Percentiles rank a stretch among this genome's conserved stretches.
Evolutionary conservation across 2,888 invertebrate species (phyloP).

Genomic region (Pyrgus malvae): DNA sequence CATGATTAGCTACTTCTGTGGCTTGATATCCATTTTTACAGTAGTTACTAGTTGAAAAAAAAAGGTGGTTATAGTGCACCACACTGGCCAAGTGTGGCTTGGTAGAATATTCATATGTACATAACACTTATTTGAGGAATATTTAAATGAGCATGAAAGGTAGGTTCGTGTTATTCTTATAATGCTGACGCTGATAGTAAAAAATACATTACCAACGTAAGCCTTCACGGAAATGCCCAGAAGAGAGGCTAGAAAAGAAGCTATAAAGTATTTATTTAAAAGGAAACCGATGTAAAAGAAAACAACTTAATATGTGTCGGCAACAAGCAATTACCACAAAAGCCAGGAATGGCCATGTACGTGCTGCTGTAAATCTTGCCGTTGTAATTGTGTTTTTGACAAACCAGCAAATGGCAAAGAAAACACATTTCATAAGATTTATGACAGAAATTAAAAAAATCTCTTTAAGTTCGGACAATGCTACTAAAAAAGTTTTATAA

Average conservation of each 20-base stretch:
- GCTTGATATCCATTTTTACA: no score
- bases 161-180: no score
- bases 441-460: constrained; percentile 9
- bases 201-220: no score
- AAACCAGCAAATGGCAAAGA: constrained; percentile 17
- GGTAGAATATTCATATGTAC: no score
- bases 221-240: not conserved
- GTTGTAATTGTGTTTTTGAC: constrained; percentile 26
- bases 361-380: constrained; percentile 23
- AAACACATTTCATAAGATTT: constrained; percentile 16
- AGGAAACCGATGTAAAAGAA: constrained; percentile 50
- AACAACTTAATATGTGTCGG: constrained; percentile 54
- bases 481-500: no score
- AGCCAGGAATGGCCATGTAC: constrained; percentile 22
- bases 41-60: no score
- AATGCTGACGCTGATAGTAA: no score
- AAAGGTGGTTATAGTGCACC: no score
- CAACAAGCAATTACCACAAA: constrained; percentile 23
- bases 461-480: not conserved
- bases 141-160: no score
- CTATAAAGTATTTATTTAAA: constrained; percentile 42
- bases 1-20: not conserved
- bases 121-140: no score
- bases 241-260: not conserved
- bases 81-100: no score